Evolutionary conservation across 2,113 vertebrate genomes (phyloP).

Genomic region (Bothrops jararaca): DNA sequence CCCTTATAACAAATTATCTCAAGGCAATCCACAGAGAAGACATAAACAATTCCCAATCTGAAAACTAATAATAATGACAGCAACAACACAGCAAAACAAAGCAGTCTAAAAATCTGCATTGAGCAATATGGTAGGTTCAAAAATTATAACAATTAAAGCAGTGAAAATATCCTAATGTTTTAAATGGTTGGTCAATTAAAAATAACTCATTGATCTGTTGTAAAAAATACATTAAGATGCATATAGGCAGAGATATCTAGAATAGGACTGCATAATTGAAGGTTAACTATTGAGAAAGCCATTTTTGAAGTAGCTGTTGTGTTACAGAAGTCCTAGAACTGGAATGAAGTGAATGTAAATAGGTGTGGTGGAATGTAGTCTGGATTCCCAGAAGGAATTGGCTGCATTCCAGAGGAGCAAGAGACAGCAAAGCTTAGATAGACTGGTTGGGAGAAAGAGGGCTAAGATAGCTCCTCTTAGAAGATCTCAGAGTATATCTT

Average conservation of each 20-base stretch:
- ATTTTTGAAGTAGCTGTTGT: background rate
- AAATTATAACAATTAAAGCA: background rate
- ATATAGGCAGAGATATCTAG: background rate
- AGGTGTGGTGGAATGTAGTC: background rate
- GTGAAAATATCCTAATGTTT: background rate
- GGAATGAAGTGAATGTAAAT: background rate
- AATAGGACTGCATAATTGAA: background rate
- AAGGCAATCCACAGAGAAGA: background rate
- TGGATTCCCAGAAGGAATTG: background rate
- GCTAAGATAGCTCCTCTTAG: background rate
- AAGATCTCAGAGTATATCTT: background rate
- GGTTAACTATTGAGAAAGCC: background rate
- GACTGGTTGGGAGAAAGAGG: background rate
- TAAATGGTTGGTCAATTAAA: background rate
- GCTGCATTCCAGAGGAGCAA: background rate
- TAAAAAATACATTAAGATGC: background rate
- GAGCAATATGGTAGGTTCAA: background rate
- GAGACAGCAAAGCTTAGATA: background rate
- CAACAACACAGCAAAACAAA: background rate
- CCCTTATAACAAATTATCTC: background rate
- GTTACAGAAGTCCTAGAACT: background rate
- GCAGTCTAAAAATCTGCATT: background rate
- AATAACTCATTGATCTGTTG: background rate
- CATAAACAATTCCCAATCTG: background rate
- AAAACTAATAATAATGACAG: background rate